These are phyloP conservation scores for Labrus mixtus DNA, from an alignment of 2,113 vertebrate species.

Conservation along the genomic window DNA sequence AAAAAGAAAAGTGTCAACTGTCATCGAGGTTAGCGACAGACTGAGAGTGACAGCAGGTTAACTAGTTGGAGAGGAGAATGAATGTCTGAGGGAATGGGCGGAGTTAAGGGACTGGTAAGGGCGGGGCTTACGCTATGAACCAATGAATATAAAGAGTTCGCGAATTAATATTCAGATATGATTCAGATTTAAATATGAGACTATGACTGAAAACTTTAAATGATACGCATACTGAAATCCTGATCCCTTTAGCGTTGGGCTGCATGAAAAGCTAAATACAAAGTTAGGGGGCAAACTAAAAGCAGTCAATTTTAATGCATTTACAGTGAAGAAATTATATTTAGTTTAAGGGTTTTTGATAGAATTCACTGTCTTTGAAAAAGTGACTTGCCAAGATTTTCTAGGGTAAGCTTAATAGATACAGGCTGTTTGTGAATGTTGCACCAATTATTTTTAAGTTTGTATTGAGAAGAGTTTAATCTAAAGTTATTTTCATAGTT, in stretches of 20 bases:
- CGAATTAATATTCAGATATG: background rate
- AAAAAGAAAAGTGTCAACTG: background rate
- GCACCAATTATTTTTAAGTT: too few species aligned
- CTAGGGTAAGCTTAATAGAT: too few species aligned
- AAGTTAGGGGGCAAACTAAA: background rate
- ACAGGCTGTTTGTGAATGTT: too few species aligned
- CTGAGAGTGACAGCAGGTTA: background rate
- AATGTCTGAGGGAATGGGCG: slow-evolving; percentile 13
- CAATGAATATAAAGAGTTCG: background rate
- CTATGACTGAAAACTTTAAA: background rate
- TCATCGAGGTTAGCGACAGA: fast-evolving
- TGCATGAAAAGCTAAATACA: background rate
- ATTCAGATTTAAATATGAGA: background rate
- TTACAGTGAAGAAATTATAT: too few species aligned
- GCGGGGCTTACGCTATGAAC: background rate
- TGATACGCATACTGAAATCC: background rate
- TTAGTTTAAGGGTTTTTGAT: too few species aligned
- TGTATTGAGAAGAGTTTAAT: too few species aligned
- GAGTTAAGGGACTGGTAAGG: slow-evolving; percentile 23
- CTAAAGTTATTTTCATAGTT: too few species aligned
- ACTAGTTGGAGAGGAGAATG: background rate
- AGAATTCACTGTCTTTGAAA: too few species aligned
- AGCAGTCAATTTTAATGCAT: background rate
- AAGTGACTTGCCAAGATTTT: too few species aligned
- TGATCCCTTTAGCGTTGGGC: too few species aligned